These are phyloP conservation scores for Drosophila truncata DNA, from an alignment of 1,140 invertebrate species.

Conservation along the genomic window DNA sequence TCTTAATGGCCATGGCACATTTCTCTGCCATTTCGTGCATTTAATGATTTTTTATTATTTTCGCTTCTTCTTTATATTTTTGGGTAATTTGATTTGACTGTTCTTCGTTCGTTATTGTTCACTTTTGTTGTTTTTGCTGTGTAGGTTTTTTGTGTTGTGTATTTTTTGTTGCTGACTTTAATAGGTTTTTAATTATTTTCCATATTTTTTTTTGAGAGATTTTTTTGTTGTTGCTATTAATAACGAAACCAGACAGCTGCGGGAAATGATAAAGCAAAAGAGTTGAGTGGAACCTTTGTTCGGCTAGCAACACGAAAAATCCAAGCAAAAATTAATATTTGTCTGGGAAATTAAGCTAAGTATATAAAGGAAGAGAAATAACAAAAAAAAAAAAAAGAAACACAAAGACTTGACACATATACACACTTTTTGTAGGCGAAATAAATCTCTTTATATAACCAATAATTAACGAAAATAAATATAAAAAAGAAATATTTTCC, in stretches of 20 bases:
- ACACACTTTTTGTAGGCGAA: background rate
- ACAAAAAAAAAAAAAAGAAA: background rate
- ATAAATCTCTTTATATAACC: slow-evolving; percentile 3
- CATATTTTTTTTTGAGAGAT: slow-evolving; percentile 8
- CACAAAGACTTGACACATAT: background rate
- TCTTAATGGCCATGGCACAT: slow-evolving; percentile 81
- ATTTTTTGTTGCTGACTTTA: slow-evolving; percentile 17
- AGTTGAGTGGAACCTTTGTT: slow-evolving; percentile 57
- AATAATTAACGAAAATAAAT: background rate
- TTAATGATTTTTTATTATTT: slow-evolving; percentile 79
- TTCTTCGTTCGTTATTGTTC: slow-evolving; percentile 76
- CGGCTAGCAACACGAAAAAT: slow-evolving; percentile 41
- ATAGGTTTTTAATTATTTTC: slow-evolving; percentile 8
- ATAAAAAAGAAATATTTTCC: slow-evolving; percentile 2
- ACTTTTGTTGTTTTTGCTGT: slow-evolving; percentile 32
- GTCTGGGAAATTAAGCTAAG: slow-evolving; percentile 32
- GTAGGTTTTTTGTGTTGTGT: slow-evolving; percentile 29
- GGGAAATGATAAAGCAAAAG: slow-evolving; percentile 46
- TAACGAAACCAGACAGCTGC: slow-evolving; percentile 52
- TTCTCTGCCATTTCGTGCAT: slow-evolving; percentile 82
- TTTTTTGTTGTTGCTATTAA: slow-evolving; percentile 32
- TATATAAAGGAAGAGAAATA: background rate
- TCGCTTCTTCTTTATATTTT: slow-evolving; percentile 66
- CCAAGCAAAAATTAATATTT: slow-evolving; percentile 23
- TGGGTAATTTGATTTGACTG: slow-evolving; percentile 81